These are phyloP conservation scores for Centroberyx gerrardi DNA, from an alignment of 2,797 vertebrate species.

Conservation along the genomic window DNA sequence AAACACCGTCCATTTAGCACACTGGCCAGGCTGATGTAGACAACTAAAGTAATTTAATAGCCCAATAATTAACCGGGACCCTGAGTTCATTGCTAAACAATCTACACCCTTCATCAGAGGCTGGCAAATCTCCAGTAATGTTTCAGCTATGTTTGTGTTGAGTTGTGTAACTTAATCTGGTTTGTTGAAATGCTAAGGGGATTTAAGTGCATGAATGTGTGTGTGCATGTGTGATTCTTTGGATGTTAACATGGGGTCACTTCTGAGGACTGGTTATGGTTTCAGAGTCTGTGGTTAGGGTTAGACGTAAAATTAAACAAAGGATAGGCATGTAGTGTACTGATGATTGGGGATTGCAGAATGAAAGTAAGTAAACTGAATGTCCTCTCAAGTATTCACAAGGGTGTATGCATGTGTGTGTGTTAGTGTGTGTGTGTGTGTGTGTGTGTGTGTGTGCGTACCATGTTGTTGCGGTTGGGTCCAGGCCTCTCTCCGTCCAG, in stretches of 20 bases:
- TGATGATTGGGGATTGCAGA: neutral
- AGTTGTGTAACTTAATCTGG: neutral
- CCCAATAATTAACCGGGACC: conserved; percentile 7
- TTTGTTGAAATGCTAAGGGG: neutral
- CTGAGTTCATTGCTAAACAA: neutral
- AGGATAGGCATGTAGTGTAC: too few species aligned
- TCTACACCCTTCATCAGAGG: neutral
- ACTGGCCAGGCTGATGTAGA: neutral
- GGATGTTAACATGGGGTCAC: neutral
- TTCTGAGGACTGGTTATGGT: neutral
- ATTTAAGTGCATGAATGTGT: neutral
- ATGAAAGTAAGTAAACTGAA: conserved; percentile 6
- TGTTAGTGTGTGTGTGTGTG: conserved; percentile 5
- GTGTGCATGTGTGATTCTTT: neutral
- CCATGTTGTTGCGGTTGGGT: conserved; percentile 95
- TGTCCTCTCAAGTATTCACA: conserved; percentile 13
- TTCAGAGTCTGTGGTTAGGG: too few species aligned
- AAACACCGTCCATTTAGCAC: neutral
- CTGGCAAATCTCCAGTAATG: neutral
- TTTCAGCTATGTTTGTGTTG: neutral
- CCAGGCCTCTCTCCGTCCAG: conserved; percentile 97
- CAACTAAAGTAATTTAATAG: neutral
- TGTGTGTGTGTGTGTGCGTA: conserved; percentile 59
- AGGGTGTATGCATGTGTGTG: neutral
- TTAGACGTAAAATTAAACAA: too few species aligned